phyloP scores from a whole-genome alignment of 2,113 vertebrate species.

The Xyliphius kryptos region DNA sequence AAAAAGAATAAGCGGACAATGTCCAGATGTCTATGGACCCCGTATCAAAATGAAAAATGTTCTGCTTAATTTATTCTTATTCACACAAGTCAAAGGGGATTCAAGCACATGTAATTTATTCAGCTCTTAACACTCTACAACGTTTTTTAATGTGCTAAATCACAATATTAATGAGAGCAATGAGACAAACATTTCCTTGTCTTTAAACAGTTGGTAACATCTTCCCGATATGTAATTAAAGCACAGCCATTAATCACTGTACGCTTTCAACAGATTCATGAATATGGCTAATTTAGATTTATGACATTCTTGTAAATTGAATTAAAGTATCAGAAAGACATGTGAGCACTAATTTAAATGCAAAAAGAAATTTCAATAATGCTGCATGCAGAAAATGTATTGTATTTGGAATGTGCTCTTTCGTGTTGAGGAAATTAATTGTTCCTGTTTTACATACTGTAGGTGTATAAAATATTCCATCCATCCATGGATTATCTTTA shows the following conservation, averaged over 20 bases:
- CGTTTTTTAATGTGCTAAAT: neutral
- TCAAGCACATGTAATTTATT: slow-evolving; percentile 1
- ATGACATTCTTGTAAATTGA: neutral
- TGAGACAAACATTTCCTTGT: slow-evolving; percentile 20
- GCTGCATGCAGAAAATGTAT: too few relatives aligned
- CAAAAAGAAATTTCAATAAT: too few relatives aligned
- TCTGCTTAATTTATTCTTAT: slow-evolving; percentile 11
- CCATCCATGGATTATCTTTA: too few relatives aligned
- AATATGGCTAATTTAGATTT: slow-evolving; percentile 31
- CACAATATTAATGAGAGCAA: slow-evolving; percentile 14
- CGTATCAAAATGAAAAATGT: neutral
- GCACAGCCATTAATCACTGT: slow-evolving; percentile 31
- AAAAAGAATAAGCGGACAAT: neutral
- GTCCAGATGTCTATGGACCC: slow-evolving; percentile 3
- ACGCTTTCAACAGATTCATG: slow-evolving; percentile 26
- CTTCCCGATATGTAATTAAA: slow-evolving; percentile 36
- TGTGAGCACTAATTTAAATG: too few relatives aligned
- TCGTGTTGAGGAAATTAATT: too few relatives aligned
- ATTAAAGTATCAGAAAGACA: neutral
- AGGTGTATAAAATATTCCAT: neutral
- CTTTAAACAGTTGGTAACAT: slow-evolving; percentile 32
- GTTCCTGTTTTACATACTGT: too few relatives aligned
- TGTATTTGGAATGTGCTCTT: too few relatives aligned
- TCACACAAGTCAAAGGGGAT: neutral
- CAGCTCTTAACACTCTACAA: neutral